Evolutionary conservation across 2,113 vertebrate genomes (phyloP).

Genomic region (Cinclus cinclus): DNA sequence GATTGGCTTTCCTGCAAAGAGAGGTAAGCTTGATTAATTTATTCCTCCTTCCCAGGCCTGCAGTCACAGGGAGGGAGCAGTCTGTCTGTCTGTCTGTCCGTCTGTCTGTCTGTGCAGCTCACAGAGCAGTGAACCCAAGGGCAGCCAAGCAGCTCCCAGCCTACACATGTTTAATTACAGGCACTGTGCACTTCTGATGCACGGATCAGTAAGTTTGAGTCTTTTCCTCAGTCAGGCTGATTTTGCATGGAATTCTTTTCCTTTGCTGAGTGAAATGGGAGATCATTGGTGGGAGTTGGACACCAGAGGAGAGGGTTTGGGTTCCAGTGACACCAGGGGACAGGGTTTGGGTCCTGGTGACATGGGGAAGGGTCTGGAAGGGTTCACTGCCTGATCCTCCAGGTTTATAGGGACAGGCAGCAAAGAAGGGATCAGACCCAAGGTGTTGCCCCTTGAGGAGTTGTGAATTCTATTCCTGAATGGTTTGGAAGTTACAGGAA

Average conservation of each 20-base stretch:
- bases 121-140: neutral
- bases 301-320: neutral
- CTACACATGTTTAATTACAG: neutral
- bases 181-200: neutral
- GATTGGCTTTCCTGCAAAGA: neutral
- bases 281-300: neutral
- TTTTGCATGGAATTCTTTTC: neutral
- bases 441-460: neutral
- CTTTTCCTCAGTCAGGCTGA: neutral
- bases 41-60: neutral
- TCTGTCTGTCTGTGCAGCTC: neutral
- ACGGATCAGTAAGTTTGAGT: neutral
- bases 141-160: neutral
- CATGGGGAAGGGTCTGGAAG: neutral
- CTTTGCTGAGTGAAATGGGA: neutral
- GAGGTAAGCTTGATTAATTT: conserved; percentile 16
- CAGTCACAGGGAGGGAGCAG: neutral
- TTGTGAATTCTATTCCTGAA: neutral
- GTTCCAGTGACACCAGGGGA: no score
- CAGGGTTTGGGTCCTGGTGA: neutral
- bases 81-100: neutral
- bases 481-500: neutral
- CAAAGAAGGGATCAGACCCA: neutral
- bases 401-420: neutral
- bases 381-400: neutral